Percentiles rank a stretch among this genome's conserved stretches.
These are phyloP conservation scores for Felis chaus DNA, from an alignment of 2,113 vertebrate species.

Conservation along the genomic window DNA sequence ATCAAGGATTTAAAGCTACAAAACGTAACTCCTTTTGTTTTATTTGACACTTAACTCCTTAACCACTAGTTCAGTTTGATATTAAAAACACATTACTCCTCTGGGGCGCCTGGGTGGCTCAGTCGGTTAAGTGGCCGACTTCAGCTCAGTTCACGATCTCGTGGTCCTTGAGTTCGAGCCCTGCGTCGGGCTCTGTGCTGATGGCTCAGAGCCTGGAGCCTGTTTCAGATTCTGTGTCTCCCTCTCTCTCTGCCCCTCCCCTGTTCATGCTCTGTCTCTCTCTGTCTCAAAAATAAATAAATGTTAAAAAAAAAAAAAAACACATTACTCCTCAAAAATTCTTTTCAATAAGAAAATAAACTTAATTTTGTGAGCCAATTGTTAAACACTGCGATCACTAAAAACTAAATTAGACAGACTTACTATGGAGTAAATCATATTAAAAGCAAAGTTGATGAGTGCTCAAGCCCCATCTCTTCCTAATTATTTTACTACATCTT, in stretches of 20 bases:
- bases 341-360: too few relatives aligned
- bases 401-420: background rate
- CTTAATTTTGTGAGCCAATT: background rate
- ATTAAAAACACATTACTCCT: background rate
- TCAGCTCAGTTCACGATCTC: too few relatives aligned
- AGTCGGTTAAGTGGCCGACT: rapidly evolving
- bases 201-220: background rate
- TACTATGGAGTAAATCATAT: background rate
- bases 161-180: background rate
- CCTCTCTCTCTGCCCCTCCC: background rate
- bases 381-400: background rate
- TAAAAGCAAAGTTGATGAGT: background rate
- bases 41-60: background rate
- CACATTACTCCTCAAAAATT: too few relatives aligned
- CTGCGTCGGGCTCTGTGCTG: background rate
- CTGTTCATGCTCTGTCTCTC: background rate
- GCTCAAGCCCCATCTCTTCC: background rate
- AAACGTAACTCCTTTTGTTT: background rate
- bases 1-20: background rate
- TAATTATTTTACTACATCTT: background rate
- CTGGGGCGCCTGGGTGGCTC: background rate
- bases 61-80: background rate
- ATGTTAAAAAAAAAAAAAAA: too few relatives aligned
- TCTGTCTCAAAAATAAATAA: too few relatives aligned
- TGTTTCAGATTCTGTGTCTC: background rate